Conservation (phyloP, 2,797 vertebrate genomes). For the Paguma larvata region DNA sequence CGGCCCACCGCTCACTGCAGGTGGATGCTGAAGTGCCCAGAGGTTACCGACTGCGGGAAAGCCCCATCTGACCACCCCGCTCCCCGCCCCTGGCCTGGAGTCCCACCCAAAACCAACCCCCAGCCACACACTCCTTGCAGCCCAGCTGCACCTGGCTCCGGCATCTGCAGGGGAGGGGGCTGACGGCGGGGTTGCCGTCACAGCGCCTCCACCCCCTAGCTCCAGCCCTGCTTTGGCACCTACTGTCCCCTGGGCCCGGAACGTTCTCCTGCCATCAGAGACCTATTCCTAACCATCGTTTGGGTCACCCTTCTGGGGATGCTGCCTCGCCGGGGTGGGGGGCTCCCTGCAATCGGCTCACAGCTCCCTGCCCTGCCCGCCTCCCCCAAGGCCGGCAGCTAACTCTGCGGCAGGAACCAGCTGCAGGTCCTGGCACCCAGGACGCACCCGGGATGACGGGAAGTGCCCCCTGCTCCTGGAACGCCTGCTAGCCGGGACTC, state of each 20-base stretch:
- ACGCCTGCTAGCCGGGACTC: not conserved
- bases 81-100: not conserved
- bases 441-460: not conserved
- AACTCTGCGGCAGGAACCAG: not conserved
- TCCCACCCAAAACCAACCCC: not conserved
- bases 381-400: not conserved
- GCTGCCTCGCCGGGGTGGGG: accelerated
- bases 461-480: not conserved
- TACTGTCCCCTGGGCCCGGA: not conserved
- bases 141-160: accelerated
- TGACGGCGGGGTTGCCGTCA: accelerated
- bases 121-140: accelerated
- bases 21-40: accelerated
- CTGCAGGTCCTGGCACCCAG: accelerated
- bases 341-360: not conserved
- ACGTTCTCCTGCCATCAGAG: not conserved
- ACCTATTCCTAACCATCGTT: not conserved
- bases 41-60: accelerated
- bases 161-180: not conserved
- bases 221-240: not conserved
- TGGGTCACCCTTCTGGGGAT: not conserved
- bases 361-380: accelerated
- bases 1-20: accelerated
- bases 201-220: accelerated
- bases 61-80: accelerated